Evolutionary conservation across 2,888 invertebrate genomes (phyloP).

Genomic region (Myopa testacea): DNA sequence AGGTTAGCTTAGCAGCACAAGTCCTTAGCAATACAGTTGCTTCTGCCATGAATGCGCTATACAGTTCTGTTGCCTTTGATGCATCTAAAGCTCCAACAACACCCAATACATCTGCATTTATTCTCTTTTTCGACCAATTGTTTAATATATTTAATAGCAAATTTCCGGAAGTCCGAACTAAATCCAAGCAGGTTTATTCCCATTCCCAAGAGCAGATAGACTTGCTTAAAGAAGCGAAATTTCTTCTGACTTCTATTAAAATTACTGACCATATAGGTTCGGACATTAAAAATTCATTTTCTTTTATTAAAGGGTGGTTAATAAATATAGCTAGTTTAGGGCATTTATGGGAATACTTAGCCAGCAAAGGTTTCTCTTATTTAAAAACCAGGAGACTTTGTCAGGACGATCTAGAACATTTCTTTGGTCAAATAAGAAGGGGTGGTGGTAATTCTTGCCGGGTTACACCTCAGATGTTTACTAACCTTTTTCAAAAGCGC

Average conservation of each 20-base stretch:
- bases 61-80: not conserved
- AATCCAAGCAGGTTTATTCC: not conserved
- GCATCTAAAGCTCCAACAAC: not conserved
- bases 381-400: no score
- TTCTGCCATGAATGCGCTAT: conserved; percentile 8
- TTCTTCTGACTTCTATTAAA: not conserved
- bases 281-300: conserved; percentile 6
- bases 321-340: conserved; percentile 5
- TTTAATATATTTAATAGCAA: conserved; percentile 27
- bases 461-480: conserved; percentile 10
- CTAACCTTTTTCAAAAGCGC: not conserved
- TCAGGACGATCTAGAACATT: no score
- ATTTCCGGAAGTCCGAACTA: no score
- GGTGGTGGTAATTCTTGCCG: not conserved
- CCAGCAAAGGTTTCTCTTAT: no score
- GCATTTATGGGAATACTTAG: no score
- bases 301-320: not conserved
- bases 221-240: conserved; percentile 1
- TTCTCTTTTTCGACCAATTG: not conserved
- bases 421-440: conserved; percentile 13
- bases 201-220: not conserved
- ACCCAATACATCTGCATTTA: not conserved
- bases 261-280: not conserved
- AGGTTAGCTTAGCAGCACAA: conserved; percentile 14
- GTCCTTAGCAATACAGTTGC: conserved; percentile 22